Percentiles rank a stretch among this genome's conserved stretches.
phyloP scores from a whole-genome alignment of 2,113 vertebrate genomes.

The Bostrychus sinensis region DNA sequence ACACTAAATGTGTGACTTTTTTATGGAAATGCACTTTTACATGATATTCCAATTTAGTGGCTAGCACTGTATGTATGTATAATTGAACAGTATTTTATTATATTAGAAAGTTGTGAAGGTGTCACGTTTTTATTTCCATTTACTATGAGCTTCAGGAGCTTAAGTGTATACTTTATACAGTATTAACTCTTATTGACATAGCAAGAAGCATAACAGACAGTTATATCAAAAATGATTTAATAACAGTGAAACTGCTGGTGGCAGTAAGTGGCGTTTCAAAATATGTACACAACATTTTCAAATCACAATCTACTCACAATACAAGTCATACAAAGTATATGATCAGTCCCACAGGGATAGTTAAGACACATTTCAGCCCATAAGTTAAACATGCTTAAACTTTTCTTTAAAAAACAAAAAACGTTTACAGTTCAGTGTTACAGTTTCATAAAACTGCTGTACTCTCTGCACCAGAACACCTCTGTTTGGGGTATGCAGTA shows the following conservation, averaged over 20 bases:
- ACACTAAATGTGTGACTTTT: no score
- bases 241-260: conserved; percentile 92
- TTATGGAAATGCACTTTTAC: no score
- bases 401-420: conserved; percentile 55
- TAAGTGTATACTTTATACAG: no score
- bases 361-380: conserved; percentile 73
- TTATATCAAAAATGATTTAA: conserved; percentile 88
- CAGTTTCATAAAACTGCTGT: conserved; percentile 33
- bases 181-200: no score
- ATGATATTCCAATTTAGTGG: no score
- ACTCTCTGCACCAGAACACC: background rate
- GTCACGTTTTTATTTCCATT: no score
- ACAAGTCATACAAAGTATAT: conserved; percentile 62
- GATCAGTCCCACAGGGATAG: conserved; percentile 90
- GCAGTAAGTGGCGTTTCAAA: conserved; percentile 91
- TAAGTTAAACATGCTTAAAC: conserved; percentile 88
- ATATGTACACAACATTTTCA: conserved; percentile 79
- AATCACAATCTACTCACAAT: conserved; percentile 88
- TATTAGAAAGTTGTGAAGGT: no score
- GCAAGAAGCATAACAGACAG: conserved; percentile 50
- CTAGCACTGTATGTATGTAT: no score
- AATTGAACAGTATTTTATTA: no score
- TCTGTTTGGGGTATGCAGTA: conserved; percentile 49
- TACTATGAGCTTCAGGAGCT: no score
- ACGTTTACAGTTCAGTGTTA: conserved; percentile 42